phyloP scores from a whole-genome alignment of 2,888 invertebrate species.

The Spisula subtruncata region DNA sequence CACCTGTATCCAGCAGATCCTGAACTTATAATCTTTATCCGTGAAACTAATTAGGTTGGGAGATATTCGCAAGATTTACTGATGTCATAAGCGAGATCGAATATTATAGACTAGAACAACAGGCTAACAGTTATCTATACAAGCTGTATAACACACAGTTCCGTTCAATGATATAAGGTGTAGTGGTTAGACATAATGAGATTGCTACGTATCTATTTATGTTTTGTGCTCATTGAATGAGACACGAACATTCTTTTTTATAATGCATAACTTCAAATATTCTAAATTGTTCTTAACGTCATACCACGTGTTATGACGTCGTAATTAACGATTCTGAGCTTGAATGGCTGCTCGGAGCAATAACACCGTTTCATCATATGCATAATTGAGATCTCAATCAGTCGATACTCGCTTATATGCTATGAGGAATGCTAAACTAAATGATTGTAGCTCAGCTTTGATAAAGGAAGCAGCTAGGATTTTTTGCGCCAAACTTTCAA shows the following conservation, averaged over 20 bases:
- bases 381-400: too few relatives aligned
- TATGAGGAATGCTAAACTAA: too few relatives aligned
- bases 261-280: background rate
- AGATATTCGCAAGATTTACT: background rate
- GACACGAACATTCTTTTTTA: too few relatives aligned
- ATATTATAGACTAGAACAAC: background rate
- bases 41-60: background rate
- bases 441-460: too few relatives aligned
- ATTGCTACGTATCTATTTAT: background rate
- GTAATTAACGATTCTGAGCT: too few relatives aligned
- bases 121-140: background rate
- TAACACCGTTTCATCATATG: too few relatives aligned
- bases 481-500: too few relatives aligned
- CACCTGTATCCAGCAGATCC: background rate
- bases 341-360: too few relatives aligned
- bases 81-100: background rate
- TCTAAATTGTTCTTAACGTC: background rate
- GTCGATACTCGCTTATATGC: too few relatives aligned
- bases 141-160: background rate
- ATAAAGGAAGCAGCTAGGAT: too few relatives aligned
- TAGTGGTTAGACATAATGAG: background rate
- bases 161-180: conserved; percentile 1
- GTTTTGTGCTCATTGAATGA: background rate
- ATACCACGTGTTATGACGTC: too few relatives aligned
- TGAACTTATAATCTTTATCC: background rate